phyloP scores from a whole-genome alignment of 1,140 invertebrate species.

The Propsilocerus akamusi region DNA sequence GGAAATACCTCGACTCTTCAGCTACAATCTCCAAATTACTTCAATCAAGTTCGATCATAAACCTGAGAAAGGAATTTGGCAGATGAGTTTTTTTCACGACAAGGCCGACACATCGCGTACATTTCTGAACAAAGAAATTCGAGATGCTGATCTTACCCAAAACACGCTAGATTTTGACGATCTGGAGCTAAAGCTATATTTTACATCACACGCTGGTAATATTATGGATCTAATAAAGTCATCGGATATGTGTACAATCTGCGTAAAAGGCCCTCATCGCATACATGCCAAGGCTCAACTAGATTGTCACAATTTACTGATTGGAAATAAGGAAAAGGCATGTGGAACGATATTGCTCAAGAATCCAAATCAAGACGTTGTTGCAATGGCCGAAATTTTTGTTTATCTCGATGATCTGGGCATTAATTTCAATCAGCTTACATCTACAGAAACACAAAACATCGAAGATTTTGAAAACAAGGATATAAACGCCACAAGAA shows the following conservation, averaged over 20 bases:
- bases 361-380: background rate
- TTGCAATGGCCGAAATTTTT: conserved; percentile 4
- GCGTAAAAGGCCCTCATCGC: background rate
- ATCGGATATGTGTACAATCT: background rate
- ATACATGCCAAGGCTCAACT: background rate
- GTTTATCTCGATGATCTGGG: conserved; percentile 3
- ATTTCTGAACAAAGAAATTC: background rate
- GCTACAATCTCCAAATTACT: background rate
- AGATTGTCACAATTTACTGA: background rate
- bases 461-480: background rate
- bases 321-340: background rate
- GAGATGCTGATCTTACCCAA: background rate
- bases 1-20: background rate
- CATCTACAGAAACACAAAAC: background rate
- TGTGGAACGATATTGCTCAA: background rate
- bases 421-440: background rate
- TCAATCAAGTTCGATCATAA: background rate
- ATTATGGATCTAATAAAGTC: background rate
- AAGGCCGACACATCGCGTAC: background rate
- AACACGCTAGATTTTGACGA: background rate
- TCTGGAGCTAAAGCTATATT: background rate
- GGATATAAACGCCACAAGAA: background rate
- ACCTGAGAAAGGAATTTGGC: background rate
- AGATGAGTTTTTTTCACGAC: background rate
- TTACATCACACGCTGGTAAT: background rate